Evolutionary conservation across 2,888 invertebrate species (phyloP), one percentile per base, ranked within the genome.

Genomic region (Pterobdella sp.): DNA sequence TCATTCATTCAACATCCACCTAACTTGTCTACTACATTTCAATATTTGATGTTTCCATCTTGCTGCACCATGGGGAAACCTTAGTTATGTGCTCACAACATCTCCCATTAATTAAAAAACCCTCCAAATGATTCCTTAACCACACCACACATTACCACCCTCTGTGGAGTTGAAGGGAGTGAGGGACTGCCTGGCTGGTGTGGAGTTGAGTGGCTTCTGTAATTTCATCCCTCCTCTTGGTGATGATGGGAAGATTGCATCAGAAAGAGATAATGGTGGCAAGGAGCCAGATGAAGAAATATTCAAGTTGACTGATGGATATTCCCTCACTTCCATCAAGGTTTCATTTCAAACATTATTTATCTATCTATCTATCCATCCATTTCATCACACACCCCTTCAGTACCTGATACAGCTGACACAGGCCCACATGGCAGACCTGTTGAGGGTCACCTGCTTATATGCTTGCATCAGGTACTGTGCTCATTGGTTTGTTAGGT

Each of bases 341-440:
- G 71, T 71, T 7, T n/a, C 1, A 56, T 29, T 63, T 63, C 7
- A n/a, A 26, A 7, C n/a, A 7, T 63, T 29, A 14, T 29, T 63
- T 29, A 7, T 7, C 31, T 26, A 26, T 65, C 32, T 35, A 7
- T 34, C 32, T 34, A 31, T 35, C 35, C 65, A 34, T 34, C 35
- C 14, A 31, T 63, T 63, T 29, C 4, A 68, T 37, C 29, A 68
- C 26, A 29, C 37, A 31, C 34, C 72, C 1, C 76, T 74, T n/a
- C 72, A 80, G 80, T 79, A 78, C 29, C 77, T 81, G 74, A 76
- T 74, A 31, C 78, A 80, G 37, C 75, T 81, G 69, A 78, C 77
- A 67, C 73, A 74, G 37, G 75, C 79, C 18, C 80, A 81, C 68
- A 76, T 78, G 63, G 80, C 80, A 7, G 81, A 81, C 75, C 78